These are phyloP conservation scores for Balaeniceps rex DNA, from an alignment of 2,113 vertebrate genomes.

Conservation along the genomic window DNA sequence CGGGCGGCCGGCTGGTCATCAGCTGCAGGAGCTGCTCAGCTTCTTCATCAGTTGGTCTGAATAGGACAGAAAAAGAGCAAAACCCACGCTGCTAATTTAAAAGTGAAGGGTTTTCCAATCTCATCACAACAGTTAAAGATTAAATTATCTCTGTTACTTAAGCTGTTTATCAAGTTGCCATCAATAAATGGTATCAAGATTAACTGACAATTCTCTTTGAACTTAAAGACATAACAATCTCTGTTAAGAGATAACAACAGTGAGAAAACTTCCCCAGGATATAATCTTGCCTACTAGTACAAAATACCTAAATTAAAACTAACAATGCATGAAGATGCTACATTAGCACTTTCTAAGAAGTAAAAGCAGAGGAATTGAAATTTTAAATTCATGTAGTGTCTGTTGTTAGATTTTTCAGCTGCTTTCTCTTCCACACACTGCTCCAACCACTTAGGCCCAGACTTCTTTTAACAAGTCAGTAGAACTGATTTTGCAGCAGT, in stretches of 20 bases:
- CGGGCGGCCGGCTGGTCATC: conserved; percentile 96
- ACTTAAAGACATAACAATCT: neutral
- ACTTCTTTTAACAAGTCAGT: neutral
- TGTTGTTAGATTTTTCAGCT: neutral
- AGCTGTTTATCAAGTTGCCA: neutral
- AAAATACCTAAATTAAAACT: neutral
- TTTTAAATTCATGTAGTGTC: fast-evolving
- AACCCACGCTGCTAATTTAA: neutral
- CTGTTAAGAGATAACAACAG: neutral
- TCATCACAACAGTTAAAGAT: neutral
- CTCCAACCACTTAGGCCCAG: neutral
- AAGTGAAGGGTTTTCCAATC: neutral
- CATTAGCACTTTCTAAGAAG: neutral
- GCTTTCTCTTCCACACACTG: neutral
- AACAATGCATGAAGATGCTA: neutral
- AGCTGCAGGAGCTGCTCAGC: conserved; percentile 93
- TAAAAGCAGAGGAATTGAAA: neutral
- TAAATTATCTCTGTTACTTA: neutral
- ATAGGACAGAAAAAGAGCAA: neutral
- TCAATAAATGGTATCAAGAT: neutral
- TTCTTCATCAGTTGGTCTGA: conserved; percentile 95
- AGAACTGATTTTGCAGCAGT: neutral
- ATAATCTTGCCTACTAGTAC: neutral
- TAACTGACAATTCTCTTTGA: neutral
- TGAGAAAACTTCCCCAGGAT: neutral